Percentiles rank a stretch among this genome's conserved stretches.
phyloP scores from a whole-genome alignment of 2,113 vertebrate species.

The Lynx canadensis region DNA sequence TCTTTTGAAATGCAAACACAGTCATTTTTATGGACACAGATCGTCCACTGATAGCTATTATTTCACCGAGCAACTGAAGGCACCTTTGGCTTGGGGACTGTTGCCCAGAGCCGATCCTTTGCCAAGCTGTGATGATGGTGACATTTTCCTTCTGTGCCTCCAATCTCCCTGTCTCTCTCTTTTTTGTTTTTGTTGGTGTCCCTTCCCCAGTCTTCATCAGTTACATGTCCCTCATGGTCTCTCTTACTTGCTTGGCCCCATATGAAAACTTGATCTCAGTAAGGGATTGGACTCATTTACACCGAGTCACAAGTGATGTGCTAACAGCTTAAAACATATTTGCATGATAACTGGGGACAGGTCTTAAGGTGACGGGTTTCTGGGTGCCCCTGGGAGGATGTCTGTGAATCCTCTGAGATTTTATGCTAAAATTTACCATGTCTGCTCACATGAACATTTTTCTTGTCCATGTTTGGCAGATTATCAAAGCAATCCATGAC shows the following conservation, averaged over 20 bases:
- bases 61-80: background rate
- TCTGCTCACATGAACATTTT: slow-evolving; percentile 2
- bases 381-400: background rate
- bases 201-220: background rate
- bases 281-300: background rate
- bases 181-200: background rate
- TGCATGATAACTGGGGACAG: background rate
- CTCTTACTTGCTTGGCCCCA: background rate
- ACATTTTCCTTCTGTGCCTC: background rate
- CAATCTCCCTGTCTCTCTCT: background rate
- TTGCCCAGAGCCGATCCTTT: background rate
- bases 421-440: background rate
- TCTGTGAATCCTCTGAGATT: slow-evolving; percentile 2
- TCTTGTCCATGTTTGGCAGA: background rate
- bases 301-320: background rate
- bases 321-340: slow-evolving; percentile 6
- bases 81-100: background rate
- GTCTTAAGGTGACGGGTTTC: background rate
- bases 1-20: background rate
- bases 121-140: background rate
- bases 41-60: background rate
- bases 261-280: background rate
- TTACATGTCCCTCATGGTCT: background rate
- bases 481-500: background rate
- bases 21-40: background rate